Evolutionary conservation across 2,113 vertebrate species (phyloP), one percentile per base, ranked within the genome.

Genomic region (Peromyscus leucopus): DNA sequence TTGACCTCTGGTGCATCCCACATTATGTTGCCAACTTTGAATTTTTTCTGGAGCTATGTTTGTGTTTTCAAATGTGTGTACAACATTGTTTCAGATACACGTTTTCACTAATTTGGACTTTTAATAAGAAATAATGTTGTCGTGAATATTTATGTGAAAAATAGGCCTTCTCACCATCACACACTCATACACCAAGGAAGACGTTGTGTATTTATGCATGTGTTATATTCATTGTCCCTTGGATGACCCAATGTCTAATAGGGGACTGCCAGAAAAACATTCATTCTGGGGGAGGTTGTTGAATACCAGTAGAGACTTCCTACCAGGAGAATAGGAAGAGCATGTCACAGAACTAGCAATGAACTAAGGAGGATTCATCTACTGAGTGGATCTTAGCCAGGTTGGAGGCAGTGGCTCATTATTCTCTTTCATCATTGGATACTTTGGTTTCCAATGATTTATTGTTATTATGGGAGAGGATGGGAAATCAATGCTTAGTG

Each of bases 71-170:
- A 36, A 36, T 31, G 6, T 55, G 7, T 78, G 75, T 6, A 80
- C 1, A 22, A 28, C 0, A 36, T 36, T 22, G 2, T 12, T 80
- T 4, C 48, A 22, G 42, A 42, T 42, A 42, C 42, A 0, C 33
- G 21, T 1, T 11, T 22, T 82, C 19, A 80, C 9, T 2, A 36
- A 1, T 2, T 57, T 82, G 33, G 2, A 0, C 11, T 57, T 48
- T 22, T 12, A 36, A 2, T 57, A 2, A 22, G 33, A 24, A 51
- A 33, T 17, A 17, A 7, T 16, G 42, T 0, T 51, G 42, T 42
- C 42, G 12, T 7, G 46, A 78, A 51, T 79, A 33, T 79, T 16
- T 10, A 51, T 7, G 10, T 19, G 28, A 36, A 80, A 9, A 55
- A 21, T 19, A 55, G 16, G 17, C 9, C 16, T 3, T 55, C 11